Evolutionary conservation across 2,797 vertebrate genomes (phyloP), one percentile per base, ranked within the genome.

Genomic region (Buceros bicornis): DNA sequence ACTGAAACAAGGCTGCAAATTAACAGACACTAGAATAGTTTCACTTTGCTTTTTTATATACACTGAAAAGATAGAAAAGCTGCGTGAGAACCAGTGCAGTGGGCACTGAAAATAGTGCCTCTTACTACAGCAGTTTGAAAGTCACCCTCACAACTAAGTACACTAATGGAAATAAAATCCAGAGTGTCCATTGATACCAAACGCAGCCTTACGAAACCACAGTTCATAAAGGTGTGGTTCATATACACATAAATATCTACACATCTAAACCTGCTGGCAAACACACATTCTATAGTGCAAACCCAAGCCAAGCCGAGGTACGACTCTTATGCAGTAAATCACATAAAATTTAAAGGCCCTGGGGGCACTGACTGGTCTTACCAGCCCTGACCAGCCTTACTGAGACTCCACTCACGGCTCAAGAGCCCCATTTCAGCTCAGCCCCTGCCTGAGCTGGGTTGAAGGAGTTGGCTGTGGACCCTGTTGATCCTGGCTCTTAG

Each of bases 1-100:
- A 42, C 51, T 66, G 54, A 57, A 88, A 86, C n/a, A 89, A 80
- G 82, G 50, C 42, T 94, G 72, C 15, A 58, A 64, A 92, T 73
- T 43, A 61, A 73, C 60, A 70, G 48, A 87, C 67, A 42, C 73
- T 86, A 78, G 43, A 69, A 65, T 8, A 78, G 74, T 43, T 91
- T 62, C 31, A 66, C 7, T 3, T 62, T 90, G 86, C 8, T 42
- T 31, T 70, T 89, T 81, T 31, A 71, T 8, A 83, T 78, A 77
- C 65, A 72, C 60, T 40, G 60, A 67, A 87, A 82, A 91, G 79
- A 82, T 11, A 58, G 48, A 64, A 77, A 82, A 94, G 33, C 10
- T 53, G 4, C 6, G 10, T 11, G 26, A 86, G 37, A 74, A 88
- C 22, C 22, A 77, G 17, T 18, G 6, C 40, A 51, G 51, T 5